phyloP scores from a whole-genome alignment of 2,888 invertebrate species.

The Chrysotoxum bicinctum region DNA sequence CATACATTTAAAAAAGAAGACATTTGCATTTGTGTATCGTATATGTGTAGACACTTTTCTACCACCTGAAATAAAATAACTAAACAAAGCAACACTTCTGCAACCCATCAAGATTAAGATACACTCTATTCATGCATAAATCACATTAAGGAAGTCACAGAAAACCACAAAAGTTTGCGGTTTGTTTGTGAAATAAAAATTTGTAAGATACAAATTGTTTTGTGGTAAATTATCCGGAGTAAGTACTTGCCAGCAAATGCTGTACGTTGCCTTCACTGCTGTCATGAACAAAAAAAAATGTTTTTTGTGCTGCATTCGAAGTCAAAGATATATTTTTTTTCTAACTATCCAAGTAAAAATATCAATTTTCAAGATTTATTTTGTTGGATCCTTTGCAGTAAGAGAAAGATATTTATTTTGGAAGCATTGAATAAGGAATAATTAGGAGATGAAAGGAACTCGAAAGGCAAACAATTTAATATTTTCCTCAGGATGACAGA shows the following conservation, averaged over 20 bases:
- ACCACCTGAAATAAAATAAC: not conserved
- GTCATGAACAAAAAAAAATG: conserved; percentile 4
- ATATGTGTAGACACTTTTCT: not conserved
- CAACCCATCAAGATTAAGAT: not conserved
- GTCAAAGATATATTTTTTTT: conserved; percentile 17
- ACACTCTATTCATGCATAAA: conserved; percentile 15
- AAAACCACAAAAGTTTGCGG: conserved; percentile 27
- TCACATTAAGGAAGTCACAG: conserved; percentile 58
- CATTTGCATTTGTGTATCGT: not conserved
- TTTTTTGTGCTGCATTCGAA: not conserved
- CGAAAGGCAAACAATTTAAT: not conserved
- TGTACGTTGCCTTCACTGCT: not conserved
- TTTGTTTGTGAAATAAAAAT: conserved; percentile 41
- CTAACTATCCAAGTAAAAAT: not conserved
- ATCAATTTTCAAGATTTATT: not conserved
- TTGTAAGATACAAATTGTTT: conserved; percentile 39
- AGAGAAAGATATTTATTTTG: conserved; percentile 12
- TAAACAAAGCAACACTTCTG: not conserved
- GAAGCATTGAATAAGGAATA: conserved; percentile 15
- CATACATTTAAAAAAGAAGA: not conserved
- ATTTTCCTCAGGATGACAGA: not conserved
- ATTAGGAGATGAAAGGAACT: conserved; percentile 22
- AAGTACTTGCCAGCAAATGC: not conserved
- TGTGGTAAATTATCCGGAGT: conserved; percentile 15
- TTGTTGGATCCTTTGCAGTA: conserved; percentile 18